Percentiles rank a stretch among this genome's conserved stretches.
Conservation (phyloP, 2,113 vertebrate species). For the Charadrius vociferus region DNA sequence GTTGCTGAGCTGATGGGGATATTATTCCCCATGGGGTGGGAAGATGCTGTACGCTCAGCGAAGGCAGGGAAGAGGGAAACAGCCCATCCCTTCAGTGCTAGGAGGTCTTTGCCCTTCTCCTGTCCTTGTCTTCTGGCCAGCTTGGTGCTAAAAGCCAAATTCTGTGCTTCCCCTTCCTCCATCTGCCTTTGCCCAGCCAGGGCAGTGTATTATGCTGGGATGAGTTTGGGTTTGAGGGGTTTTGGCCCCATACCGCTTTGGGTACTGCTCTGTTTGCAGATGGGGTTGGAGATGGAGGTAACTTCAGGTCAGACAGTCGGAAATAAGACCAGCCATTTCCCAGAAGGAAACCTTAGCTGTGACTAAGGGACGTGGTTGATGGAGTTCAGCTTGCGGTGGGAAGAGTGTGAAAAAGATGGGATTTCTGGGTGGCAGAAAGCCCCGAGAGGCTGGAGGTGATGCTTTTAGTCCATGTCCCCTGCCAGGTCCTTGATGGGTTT, state of each 20-base stretch:
- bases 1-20: background rate
- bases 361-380: background rate
- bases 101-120: background rate
- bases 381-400: background rate
- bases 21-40: background rate
- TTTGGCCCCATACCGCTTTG: accelerated
- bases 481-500: background rate
- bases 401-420: background rate
- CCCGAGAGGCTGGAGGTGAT: background rate
- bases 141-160: background rate
- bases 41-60: background rate
- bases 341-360: conserved; percentile 2
- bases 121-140: background rate
- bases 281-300: background rate
- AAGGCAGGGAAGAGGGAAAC: background rate
- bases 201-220: accelerated
- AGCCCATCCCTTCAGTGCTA: background rate
- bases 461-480: background rate
- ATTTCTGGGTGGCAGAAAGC: background rate
- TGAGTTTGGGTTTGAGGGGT: background rate
- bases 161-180: background rate
- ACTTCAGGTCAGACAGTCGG: background rate
- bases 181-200: background rate
- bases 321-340: background rate
- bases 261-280: background rate